Base-by-base conservation (phyloP, 2,888 invertebrate species). In the Blastobasis adustella region DNA sequence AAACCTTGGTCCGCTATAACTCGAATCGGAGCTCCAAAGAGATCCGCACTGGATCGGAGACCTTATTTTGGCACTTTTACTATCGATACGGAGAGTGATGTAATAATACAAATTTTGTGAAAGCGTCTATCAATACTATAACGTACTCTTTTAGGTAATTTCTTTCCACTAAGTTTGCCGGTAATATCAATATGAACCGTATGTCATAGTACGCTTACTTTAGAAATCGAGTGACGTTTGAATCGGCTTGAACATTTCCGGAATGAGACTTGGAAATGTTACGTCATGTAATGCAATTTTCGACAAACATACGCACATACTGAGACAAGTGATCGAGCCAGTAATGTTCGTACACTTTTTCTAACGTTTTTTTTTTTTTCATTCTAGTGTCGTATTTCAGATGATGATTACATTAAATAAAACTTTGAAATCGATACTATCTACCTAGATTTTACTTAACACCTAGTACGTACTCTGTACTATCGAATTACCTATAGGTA, bases 141-240 rank as follows among this genome's bases (percentile, higher is more conserved):
- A 62, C 55, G 48, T 70, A 67, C 58, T 68, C 66, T 47, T 66
- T 65, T 5, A 38, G 36, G 45, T 62, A 54, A 36, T 49, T 61
- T 50, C 3, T 59, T 67, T 37, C 57, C 62, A 47, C 48, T 54
- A 0, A 56, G 41, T 41, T 54, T 54, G 5, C 54, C 57, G 0
- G 54, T 58, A 0, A 57, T 50, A 47, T 71, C 69, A 0, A 67
- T 54, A 46, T 72, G 71, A 5, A 70, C n/a, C 0, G 68, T 70
- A 46, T 71, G 67, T 63, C 65, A 71, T 1, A 55, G 57, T 6
- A 57, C 53, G 5, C 46, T 23, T 1, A 53, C 44, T 53, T 70
- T 73, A 1, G 65, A 64, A 5, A 67, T 69, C 0, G 68, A 60
- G 47, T 72, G 68, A 4, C 70, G 44, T 41, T 62, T 23, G 23